Conservation (phyloP, 2,888 invertebrate genomes). For the Apantesis nais region DNA sequence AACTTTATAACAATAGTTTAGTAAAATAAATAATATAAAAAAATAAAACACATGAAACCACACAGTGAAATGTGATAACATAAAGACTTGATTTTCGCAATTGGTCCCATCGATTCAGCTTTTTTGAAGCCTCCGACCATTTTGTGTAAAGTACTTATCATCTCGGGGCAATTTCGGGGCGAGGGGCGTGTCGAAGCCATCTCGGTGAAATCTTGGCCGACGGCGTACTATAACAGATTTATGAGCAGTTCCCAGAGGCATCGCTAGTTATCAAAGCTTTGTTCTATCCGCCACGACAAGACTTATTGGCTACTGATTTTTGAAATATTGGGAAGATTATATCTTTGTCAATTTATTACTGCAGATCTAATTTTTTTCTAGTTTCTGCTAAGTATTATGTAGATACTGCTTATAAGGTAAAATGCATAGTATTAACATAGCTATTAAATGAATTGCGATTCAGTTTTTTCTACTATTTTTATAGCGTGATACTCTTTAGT, state of each 20-base stretch:
- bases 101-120: constrained; percentile 18
- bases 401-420: too few species aligned
- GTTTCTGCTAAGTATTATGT: too few species aligned
- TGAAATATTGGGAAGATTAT: constrained; percentile 35
- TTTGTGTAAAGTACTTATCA: constrained; percentile 2
- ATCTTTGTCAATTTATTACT: constrained; percentile 5
- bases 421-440: too few species aligned
- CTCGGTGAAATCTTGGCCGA: constrained; percentile 19
- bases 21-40: background rate
- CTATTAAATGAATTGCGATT: too few species aligned
- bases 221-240: constrained; percentile 50
- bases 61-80: constrained; percentile 3
- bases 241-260: constrained; percentile 40
- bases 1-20: background rate
- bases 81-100: constrained; percentile 3
- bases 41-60: constrained; percentile 3
- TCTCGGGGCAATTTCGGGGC: constrained; percentile 10
- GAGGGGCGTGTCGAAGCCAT: constrained; percentile 19
- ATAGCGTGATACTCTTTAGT: too few species aligned
- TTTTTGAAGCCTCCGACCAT: constrained; percentile 9
- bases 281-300: constrained; percentile 42
- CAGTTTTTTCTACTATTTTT: too few species aligned
- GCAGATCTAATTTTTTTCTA: background rate
- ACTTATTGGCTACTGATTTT: constrained; percentile 47
- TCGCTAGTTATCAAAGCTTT: constrained; percentile 48